A percentile compares a stretch with the other conserved stretches of the same genome.
Evolutionary conservation across 2,888 invertebrate genomes (phyloP).

Genomic region (Eilema sororculum): DNA sequence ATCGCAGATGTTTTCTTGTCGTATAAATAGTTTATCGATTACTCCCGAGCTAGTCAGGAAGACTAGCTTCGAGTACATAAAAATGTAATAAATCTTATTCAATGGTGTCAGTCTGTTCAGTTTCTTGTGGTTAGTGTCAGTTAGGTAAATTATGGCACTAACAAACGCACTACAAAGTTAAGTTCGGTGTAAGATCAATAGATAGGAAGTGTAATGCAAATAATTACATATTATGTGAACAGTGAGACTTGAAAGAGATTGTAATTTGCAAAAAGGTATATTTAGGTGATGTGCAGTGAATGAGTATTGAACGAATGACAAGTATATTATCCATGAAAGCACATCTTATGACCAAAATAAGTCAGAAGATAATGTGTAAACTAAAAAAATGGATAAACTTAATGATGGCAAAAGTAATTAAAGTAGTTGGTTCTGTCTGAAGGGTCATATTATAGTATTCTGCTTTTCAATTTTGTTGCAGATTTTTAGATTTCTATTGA

Average conservation of each 20-base stretch:
- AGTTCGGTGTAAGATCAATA: too few species aligned
- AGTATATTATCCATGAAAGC: too few species aligned
- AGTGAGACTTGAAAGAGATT: too few species aligned
- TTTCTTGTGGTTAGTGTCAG: background rate
- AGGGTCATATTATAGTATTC: background rate
- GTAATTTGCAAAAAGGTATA: too few species aligned
- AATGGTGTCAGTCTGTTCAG: background rate
- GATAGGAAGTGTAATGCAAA: too few species aligned
- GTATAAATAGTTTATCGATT: conserved; percentile 35
- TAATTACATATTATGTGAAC: too few species aligned
- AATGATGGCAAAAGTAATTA: background rate
- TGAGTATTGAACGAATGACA: background rate
- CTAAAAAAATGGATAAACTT: background rate
- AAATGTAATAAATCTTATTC: background rate
- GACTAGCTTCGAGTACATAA: background rate
- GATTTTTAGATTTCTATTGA: too few species aligned
- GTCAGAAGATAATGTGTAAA: too few species aligned
- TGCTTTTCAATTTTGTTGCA: background rate
- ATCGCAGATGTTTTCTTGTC: conserved; percentile 46
- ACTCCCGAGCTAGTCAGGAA: background rate
- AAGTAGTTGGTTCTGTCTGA: too few species aligned
- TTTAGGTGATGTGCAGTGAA: background rate
- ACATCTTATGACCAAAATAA: too few species aligned
- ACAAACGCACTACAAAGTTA: too few species aligned
- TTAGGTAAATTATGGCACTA: background rate